phyloP scores from a whole-genome alignment of 2,888 invertebrate genomes.

The Athripsodes cinereus region DNA sequence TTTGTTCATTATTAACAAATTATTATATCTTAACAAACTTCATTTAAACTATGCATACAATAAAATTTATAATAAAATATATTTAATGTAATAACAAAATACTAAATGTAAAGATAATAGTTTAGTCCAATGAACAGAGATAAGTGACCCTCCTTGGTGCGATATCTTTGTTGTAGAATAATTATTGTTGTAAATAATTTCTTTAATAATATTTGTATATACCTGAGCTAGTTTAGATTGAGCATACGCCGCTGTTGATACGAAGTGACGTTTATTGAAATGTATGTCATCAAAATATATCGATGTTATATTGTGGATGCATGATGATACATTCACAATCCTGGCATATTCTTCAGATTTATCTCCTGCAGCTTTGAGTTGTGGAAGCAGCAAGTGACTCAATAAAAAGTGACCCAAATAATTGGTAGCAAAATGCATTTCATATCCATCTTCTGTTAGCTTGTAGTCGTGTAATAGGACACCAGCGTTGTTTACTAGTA shows the following conservation, averaged over 20 bases:
- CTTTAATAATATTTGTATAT: too few relatives aligned
- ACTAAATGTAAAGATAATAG: too few relatives aligned
- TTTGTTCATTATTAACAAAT: too few relatives aligned
- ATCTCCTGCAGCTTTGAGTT: conserved; percentile 58
- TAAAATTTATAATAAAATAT: too few relatives aligned
- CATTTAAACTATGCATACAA: too few relatives aligned
- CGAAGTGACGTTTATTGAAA: conserved; percentile 49
- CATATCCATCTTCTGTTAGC: conserved; percentile 75
- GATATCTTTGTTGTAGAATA: too few relatives aligned
- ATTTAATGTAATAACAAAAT: too few relatives aligned
- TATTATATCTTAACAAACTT: too few relatives aligned
- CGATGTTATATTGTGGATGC: conserved; percentile 67
- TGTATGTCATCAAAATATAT: conserved; percentile 76
- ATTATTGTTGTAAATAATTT: too few relatives aligned
- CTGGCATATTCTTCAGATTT: conserved; percentile 53
- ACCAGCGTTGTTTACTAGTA: conserved; percentile 84
- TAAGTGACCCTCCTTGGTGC: too few relatives aligned
- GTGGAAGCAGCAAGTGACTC: conserved; percentile 72
- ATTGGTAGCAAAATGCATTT: conserved; percentile 82
- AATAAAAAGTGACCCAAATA: conserved; percentile 82
- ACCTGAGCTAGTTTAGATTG: conserved; percentile 84
- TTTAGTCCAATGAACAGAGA: too few relatives aligned
- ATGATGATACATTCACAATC: conserved; percentile 82
- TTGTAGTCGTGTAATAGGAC: conserved; percentile 81
- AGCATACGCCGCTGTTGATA: conserved; percentile 66